phyloP scores from a whole-genome alignment of 2,113 vertebrate genomes.

The Oryctolagus cuniculus region DNA sequence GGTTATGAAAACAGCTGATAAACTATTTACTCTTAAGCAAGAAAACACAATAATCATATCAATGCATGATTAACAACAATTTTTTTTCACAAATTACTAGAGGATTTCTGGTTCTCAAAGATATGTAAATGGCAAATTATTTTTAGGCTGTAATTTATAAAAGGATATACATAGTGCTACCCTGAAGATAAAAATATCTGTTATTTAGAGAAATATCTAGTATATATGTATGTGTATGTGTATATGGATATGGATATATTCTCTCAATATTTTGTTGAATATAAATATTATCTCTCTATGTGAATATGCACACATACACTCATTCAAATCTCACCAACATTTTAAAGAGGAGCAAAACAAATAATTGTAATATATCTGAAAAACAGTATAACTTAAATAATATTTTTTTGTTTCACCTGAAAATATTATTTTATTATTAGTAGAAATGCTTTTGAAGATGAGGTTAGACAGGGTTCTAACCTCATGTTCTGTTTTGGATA shows the following conservation, averaged over 20 bases:
- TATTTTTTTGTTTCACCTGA: conserved; percentile 54
- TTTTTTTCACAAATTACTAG: conserved; percentile 47
- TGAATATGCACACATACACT: background rate
- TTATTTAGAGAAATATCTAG: conserved; percentile 47
- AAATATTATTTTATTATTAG: conserved; percentile 50
- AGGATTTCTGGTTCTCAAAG: background rate
- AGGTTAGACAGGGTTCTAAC: conserved; percentile 63
- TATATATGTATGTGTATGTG: background rate
- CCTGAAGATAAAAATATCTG: conserved; percentile 52
- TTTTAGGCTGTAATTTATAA: conserved; percentile 25
- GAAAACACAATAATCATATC: conserved; percentile 42
- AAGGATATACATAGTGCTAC: conserved; percentile 9
- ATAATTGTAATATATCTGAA: conserved; percentile 34
- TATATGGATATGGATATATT: background rate
- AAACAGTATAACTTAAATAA: conserved; percentile 54
- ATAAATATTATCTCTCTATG: background rate
- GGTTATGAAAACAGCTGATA: conserved; percentile 30
- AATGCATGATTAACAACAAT: conserved; percentile 41
- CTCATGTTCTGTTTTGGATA: conserved; percentile 65
- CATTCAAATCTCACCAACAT: conserved; percentile 33
- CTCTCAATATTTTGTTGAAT: background rate
- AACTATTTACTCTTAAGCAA: conserved; percentile 51
- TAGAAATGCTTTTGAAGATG: conserved; percentile 75
- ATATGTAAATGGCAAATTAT: conserved; percentile 36
- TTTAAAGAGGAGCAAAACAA: conserved; percentile 66